A percentile compares a stretch with the other conserved stretches of the same genome.
These are phyloP conservation scores for Liodrosophila aerea DNA, from an alignment of 2,888 invertebrate genomes.

Conservation along the genomic window DNA sequence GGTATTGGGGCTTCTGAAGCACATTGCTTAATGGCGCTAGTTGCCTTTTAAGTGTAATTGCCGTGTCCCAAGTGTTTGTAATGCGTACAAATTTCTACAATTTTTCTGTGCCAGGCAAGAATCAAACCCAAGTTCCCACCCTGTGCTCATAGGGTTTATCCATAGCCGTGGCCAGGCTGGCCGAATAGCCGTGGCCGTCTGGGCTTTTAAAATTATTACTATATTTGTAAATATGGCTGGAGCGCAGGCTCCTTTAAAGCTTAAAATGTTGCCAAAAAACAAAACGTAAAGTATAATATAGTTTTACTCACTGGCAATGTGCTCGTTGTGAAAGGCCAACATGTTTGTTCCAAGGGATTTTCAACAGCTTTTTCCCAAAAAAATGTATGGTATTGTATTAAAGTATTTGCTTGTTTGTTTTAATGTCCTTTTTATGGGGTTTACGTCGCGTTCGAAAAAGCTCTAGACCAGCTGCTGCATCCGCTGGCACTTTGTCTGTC, in stretches of 20 bases:
- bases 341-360: constrained; percentile 66
- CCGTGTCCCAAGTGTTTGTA: constrained; percentile 72
- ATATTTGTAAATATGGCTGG: constrained; percentile 52
- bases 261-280: constrained; percentile 20
- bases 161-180: constrained; percentile 5
- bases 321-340: constrained; percentile 83
- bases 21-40: constrained; percentile 68
- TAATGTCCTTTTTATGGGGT: constrained; percentile 61
- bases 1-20: constrained; percentile 30
- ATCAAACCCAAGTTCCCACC: constrained; percentile 14
- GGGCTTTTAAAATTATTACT: constrained; percentile 78
- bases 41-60: constrained; percentile 79
- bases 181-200: constrained; percentile 31
- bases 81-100: constrained; percentile 64
- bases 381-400: constrained; percentile 32
- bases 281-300: constrained; percentile 14
- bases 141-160: constrained; percentile 1
- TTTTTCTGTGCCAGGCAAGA: constrained; percentile 41
- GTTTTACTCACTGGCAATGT: constrained; percentile 81
- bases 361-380: constrained; percentile 56
- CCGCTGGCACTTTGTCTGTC: constrained; percentile 11
- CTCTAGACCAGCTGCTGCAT: constrained; percentile 47
- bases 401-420: constrained; percentile 50
- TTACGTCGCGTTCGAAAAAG: constrained; percentile 43
- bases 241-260: constrained; percentile 20